These are phyloP conservation scores for Sylvicola cinctus DNA, from an alignment of 2,888 invertebrate genomes.

Conservation along the genomic window DNA sequence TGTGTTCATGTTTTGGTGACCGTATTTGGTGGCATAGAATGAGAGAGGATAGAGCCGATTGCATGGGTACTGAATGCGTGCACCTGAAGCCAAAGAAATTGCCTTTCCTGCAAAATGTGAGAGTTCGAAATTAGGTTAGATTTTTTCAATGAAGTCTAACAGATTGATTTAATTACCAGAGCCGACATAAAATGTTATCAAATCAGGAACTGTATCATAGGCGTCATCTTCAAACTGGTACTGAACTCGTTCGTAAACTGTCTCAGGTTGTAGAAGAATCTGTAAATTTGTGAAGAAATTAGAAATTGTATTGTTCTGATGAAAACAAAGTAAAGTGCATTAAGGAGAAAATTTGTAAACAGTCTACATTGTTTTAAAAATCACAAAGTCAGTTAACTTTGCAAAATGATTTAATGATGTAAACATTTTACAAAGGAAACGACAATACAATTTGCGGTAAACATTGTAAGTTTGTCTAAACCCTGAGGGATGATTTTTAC, in stretches of 20 bases:
- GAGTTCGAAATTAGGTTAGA: conserved; percentile 56
- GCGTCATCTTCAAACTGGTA: conserved; percentile 89
- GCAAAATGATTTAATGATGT: no score
- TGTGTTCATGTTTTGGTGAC: conserved; percentile 27
- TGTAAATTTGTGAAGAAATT: conserved; percentile 17
- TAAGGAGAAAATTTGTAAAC: neutral
- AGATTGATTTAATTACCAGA: conserved; percentile 38
- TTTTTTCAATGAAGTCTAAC: neutral
- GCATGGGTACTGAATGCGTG: conserved; percentile 66
- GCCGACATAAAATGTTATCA: conserved; percentile 84
- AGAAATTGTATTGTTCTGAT: no score
- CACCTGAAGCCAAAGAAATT: conserved; percentile 74
- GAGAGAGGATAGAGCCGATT: conserved; percentile 62
- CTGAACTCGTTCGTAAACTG: conserved; percentile 78
- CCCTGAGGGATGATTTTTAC: neutral
- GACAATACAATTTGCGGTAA: neutral
- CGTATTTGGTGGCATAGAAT: conserved; percentile 43
- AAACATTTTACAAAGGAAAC: no score
- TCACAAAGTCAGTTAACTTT: no score
- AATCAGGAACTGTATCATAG: conserved; percentile 79
- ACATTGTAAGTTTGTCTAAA: neutral
- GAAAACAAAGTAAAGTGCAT: neutral
- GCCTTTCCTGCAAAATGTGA: conserved; percentile 48
- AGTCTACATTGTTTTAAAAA: neutral
- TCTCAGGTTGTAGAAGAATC: conserved; percentile 71